Evolutionary conservation across 2,888 invertebrate genomes (phyloP).

Genomic region (Dioctria linearis): DNA sequence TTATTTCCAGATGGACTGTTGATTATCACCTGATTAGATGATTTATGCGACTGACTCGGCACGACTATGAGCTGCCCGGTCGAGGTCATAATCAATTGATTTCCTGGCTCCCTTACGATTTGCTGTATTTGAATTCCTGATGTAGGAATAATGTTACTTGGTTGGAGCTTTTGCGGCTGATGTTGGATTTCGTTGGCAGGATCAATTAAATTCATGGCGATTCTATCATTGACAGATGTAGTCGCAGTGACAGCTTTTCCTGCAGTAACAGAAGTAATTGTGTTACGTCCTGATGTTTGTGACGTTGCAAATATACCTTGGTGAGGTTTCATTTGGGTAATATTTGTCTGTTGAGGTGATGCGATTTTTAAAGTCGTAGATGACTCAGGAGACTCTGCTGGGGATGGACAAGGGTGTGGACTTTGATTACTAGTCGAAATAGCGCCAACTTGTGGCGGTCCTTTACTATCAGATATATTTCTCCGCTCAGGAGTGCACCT

Average conservation of each 20-base stretch:
- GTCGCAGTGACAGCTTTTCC: conserved; percentile 82
- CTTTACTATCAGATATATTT: conserved; percentile 75
- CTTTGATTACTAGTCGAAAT: conserved; percentile 88
- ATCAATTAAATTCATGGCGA: conserved; percentile 55
- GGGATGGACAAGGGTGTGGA: conserved; percentile 78
- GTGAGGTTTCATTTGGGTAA: conserved; percentile 63
- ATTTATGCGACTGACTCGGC: conserved; percentile 61
- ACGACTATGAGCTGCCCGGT: conserved; percentile 70
- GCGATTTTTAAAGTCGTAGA: conserved; percentile 61
- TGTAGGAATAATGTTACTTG: conserved; percentile 61
- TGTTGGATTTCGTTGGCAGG: conserved; percentile 42
- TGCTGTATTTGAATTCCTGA: conserved; percentile 65
- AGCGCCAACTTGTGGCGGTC: conserved; percentile 87
- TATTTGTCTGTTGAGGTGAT: conserved; percentile 72
- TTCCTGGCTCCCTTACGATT: conserved; percentile 63
- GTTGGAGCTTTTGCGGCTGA: conserved; percentile 42
- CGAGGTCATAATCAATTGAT: conserved; percentile 71
- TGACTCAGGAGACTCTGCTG: conserved; percentile 70
- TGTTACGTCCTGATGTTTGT: conserved; percentile 84
- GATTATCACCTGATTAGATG: conserved; percentile 62
- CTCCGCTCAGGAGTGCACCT: conserved; percentile 71
- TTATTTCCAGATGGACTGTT: conserved; percentile 56
- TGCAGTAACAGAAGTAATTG: conserved; percentile 85
- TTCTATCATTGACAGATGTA: conserved; percentile 73
- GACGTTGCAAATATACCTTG: conserved; percentile 64